A percentile compares a stretch with the other conserved stretches of the same genome.
Conservation (phyloP, 2,113 vertebrate genomes). For the Rhodinocichla rosea region DNA sequence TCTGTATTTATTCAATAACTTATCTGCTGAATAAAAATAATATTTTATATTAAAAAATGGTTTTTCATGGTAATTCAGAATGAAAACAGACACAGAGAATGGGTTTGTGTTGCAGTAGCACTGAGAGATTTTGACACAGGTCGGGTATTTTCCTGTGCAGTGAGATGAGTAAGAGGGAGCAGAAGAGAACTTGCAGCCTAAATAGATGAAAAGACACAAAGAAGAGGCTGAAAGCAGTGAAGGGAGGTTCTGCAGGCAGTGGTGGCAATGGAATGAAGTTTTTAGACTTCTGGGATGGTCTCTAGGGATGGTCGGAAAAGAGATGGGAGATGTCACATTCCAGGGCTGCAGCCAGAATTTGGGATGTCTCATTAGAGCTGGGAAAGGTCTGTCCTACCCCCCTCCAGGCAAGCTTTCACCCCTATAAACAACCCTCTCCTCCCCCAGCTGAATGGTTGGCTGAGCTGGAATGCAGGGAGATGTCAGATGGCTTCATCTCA, state of each 20-base stretch:
- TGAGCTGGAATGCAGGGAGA: background rate
- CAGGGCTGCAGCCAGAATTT: background rate
- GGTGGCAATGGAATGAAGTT: background rate
- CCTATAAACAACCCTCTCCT: background rate
- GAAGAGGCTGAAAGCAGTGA: background rate
- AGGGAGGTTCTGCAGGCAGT: background rate
- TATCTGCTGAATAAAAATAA: slow-evolving; percentile 29
- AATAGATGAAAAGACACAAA: background rate
- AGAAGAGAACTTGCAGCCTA: background rate
- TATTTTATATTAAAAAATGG: background rate
- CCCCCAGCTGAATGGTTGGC: background rate
- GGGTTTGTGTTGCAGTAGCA: background rate
- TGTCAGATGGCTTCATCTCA: background rate
- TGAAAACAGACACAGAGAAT: background rate
- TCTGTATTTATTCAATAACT: slow-evolving; percentile 62
- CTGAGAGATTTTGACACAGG: background rate
- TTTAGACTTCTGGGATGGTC: background rate
- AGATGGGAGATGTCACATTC: accelerated
- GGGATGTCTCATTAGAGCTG: background rate
- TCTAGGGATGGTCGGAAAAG: background rate
- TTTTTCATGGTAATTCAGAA: background rate
- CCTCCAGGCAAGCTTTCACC: background rate
- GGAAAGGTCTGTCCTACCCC: background rate
- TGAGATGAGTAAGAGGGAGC: background rate
- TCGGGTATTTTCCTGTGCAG: background rate